Evolutionary conservation across 2,113 vertebrate species (phyloP).

Genomic region (Nycticorax nycticorax): DNA sequence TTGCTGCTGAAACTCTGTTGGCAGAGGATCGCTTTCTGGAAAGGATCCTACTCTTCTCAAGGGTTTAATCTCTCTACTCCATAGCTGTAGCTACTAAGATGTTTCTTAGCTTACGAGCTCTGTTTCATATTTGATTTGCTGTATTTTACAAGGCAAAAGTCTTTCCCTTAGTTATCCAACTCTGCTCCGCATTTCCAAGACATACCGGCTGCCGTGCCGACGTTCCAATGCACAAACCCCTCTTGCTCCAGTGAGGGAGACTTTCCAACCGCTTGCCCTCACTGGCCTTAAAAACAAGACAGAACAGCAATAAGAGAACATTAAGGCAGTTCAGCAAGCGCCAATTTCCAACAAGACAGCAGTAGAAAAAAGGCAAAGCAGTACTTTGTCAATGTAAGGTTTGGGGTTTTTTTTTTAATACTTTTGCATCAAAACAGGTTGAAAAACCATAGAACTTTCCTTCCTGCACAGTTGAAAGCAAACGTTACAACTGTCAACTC

Average conservation of each 20-base stretch:
- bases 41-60: background rate
- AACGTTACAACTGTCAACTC: background rate
- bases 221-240: background rate
- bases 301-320: background rate
- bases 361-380: background rate
- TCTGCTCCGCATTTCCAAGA: background rate
- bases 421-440: background rate
- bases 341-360: background rate
- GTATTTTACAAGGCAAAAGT: background rate
- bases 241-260: rapidly evolving
- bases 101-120: background rate
- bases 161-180: background rate
- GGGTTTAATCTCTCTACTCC: background rate
- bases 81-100: background rate
- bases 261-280: background rate
- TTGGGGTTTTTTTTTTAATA: rapidly evolving
- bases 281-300: background rate
- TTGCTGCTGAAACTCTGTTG: background rate
- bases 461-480: background rate
- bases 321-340: background rate
- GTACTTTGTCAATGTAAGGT: background rate
- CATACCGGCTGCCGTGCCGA: rapidly evolving
- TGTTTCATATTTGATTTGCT: background rate
- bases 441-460: background rate
- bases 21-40: background rate